Base-by-base conservation (phyloP, 2,797 vertebrate genomes). In the Acestrorhynchus altus region DNA sequence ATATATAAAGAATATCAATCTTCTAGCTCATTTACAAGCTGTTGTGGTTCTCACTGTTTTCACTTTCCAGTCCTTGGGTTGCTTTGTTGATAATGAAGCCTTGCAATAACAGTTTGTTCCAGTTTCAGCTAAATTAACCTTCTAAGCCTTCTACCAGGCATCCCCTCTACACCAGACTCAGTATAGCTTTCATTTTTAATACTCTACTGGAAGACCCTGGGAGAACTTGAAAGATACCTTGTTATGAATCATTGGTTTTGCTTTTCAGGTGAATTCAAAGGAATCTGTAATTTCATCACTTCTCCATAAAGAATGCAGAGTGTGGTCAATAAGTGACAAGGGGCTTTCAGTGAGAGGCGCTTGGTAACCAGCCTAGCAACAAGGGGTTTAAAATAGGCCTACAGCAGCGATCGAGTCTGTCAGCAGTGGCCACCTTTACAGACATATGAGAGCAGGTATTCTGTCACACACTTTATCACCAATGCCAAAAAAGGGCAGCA, bases 311-410 rank as follows among this genome's bases (percentile, higher is more conserved):
- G 66, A 42, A 26, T 24, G 35, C 68, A 66, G 16, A 51, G 35
- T 10, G 49, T 31, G 51, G 49, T 63, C 70, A 42, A 61, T 56
- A 9, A 15, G 59, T 44, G 44, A 22, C 22, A 68, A 72, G 47
- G 65, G 61, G 79, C 54, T 42, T 31, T 56, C 44, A 42, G 64
- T 51, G 47, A 70, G 69, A 66, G 28, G 26, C 68, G 69, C 79
- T 78, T 76, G 54, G 78, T 76, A 79, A 84, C 85, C 77, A 83
- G 75, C 83, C 57, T 84, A 83, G 79, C 83, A 86, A 83, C 81
- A 65, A 26, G 18, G 65, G 66, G 65, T 81, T 80, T 81, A 83
- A 86, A 86, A 79, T 83, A 84, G 59, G 67, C n/a, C 74, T 63
- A 63, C 51, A 61, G 22, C n/a, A 22, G 59, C 11, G 22, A 78